Percentiles rank a stretch among this genome's conserved stretches.
phyloP scores from a whole-genome alignment of 1,140 invertebrate genomes.

The Heliconius nattereri region DNA sequence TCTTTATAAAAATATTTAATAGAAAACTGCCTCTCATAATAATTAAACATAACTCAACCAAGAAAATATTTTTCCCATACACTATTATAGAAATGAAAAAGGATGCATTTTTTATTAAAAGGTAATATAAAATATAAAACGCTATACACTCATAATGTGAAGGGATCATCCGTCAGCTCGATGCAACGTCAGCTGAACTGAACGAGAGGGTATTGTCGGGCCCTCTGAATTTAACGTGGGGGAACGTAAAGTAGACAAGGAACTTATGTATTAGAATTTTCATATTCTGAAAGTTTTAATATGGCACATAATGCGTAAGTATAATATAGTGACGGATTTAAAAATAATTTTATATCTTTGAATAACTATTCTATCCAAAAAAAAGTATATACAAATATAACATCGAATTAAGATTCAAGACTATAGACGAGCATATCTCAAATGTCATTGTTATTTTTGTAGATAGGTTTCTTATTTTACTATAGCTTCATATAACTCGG shows the following conservation, averaged over 20 bases:
- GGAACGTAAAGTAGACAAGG: constrained; percentile 31
- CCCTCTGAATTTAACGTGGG: constrained; percentile 43
- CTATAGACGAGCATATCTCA: too few species aligned
- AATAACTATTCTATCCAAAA: too few species aligned
- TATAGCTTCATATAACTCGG: too few species aligned
- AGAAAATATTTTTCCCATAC: background rate
- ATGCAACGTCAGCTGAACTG: constrained; percentile 55
- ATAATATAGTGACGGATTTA: background rate
- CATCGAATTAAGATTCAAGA: too few species aligned
- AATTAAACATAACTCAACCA: background rate
- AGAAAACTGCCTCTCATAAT: background rate
- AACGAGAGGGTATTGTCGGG: constrained; percentile 51
- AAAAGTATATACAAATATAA: too few species aligned
- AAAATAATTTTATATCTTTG: too few species aligned
- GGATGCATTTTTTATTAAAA: constrained; percentile 1
- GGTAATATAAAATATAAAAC: constrained; percentile 33
- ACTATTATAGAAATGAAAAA: constrained; percentile 14
- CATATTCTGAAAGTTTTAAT: constrained; percentile 13
- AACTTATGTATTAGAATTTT: constrained; percentile 13
- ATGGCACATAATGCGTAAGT: background rate
- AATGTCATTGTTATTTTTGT: too few species aligned
- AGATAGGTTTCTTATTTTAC: too few species aligned
- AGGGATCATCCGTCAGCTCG: constrained; percentile 52
- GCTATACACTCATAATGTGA: constrained; percentile 32
- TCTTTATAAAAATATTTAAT: background rate